A percentile compares a stretch with the other conserved stretches of the same genome.
These are phyloP conservation scores for Maniola jurtina DNA, from an alignment of 1,140 invertebrate species.

Conservation along the genomic window DNA sequence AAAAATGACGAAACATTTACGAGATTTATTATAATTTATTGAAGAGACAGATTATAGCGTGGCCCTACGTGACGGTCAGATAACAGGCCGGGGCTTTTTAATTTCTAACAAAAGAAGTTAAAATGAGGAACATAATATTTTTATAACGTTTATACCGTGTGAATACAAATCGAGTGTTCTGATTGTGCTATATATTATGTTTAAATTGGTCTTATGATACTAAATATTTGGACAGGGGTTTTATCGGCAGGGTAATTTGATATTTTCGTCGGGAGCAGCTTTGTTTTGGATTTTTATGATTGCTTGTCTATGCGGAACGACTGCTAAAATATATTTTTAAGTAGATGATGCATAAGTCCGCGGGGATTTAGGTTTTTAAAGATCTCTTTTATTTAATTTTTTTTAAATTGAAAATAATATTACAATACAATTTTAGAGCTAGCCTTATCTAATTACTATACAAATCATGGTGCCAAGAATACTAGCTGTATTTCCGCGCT, in stretches of 20 bases:
- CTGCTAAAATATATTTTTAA: constrained; percentile 25
- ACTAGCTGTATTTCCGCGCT: too few relatives aligned
- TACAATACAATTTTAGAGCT: too few relatives aligned
- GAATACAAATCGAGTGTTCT: constrained; percentile 65
- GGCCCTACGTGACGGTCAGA: constrained; percentile 61
- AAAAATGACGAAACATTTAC: constrained; percentile 48
- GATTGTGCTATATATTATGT: constrained; percentile 74
- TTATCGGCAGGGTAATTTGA: constrained; percentile 70
- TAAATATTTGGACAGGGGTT: constrained; percentile 75
- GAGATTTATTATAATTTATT: constrained; percentile 62
- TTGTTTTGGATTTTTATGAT: constrained; percentile 63
- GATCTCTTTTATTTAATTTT: too few relatives aligned
- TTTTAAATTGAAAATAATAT: too few relatives aligned
- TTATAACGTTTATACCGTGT: constrained; percentile 59
- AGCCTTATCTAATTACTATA: too few relatives aligned
- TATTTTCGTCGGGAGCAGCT: constrained; percentile 53
- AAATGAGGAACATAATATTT: constrained; percentile 62
- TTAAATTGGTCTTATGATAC: constrained; percentile 73
- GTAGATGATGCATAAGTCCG: background rate
- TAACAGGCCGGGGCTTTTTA: constrained; percentile 55
- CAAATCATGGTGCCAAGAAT: too few relatives aligned
- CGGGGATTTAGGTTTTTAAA: too few relatives aligned
- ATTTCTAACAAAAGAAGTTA: constrained; percentile 60
- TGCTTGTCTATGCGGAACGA: constrained; percentile 63
- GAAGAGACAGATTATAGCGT: constrained; percentile 58